Evolutionary conservation across 1,140 invertebrate species (phyloP).

Genomic region (Pachypsylla venusta): DNA sequence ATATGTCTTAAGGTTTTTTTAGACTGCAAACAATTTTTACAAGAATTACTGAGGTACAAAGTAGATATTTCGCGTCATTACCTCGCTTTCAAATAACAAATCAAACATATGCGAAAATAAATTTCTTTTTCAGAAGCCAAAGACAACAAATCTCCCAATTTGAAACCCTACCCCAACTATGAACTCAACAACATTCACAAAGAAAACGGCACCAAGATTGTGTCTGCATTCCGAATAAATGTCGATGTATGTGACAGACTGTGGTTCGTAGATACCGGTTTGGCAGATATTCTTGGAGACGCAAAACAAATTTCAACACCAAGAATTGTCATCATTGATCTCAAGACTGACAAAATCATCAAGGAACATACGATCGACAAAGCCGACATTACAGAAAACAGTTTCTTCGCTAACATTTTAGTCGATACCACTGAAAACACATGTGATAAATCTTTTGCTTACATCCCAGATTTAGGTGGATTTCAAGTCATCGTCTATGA

Average conservation of each 20-base stretch:
- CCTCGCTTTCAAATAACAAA: too few relatives aligned
- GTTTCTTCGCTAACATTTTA: conserved; percentile 57
- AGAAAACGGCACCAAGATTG: conserved; percentile 39
- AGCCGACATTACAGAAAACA: conserved; percentile 45
- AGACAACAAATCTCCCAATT: conserved; percentile 36
- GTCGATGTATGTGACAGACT: conserved; percentile 56
- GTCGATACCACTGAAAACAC: conserved; percentile 48
- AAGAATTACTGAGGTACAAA: too few relatives aligned
- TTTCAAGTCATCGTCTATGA: conserved; percentile 62
- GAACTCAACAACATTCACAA: conserved; percentile 39
- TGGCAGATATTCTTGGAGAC: conserved; percentile 42
- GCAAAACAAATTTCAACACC: conserved; percentile 39
- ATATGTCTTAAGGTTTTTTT: too few relatives aligned
- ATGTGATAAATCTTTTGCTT: conserved; percentile 55
- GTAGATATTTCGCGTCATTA: too few relatives aligned
- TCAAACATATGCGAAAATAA: too few relatives aligned
- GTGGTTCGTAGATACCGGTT: conserved; percentile 59
- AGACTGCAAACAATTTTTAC: too few relatives aligned
- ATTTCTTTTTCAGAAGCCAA: conserved; percentile 37
- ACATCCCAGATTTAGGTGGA: conserved; percentile 53
- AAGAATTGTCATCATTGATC: conserved; percentile 51
- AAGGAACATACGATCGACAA: conserved; percentile 43
- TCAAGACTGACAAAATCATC: conserved; percentile 50
- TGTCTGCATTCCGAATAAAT: conserved; percentile 52
- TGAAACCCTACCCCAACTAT: conserved; percentile 60